Percentiles rank a stretch among this genome's conserved stretches.
These are phyloP conservation scores for Cyanoramphus novaezelandiae DNA, from an alignment of 2,113 vertebrate species.

Conservation along the genomic window DNA sequence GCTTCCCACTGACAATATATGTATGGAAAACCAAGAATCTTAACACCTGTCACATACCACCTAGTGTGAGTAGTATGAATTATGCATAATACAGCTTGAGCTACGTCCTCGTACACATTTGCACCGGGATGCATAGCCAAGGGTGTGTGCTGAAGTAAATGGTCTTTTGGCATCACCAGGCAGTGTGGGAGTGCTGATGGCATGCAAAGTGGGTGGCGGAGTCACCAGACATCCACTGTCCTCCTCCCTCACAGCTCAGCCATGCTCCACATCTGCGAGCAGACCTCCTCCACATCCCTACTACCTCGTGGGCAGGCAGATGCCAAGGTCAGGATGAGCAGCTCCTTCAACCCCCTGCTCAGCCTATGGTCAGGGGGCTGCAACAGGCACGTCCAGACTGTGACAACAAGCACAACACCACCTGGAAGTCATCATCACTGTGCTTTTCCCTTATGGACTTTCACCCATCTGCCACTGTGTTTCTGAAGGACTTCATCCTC, in stretches of 20 bases:
- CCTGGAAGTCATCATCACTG: background rate
- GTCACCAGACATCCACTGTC: background rate
- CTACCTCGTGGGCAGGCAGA: background rate
- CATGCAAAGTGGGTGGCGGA: rapidly evolving
- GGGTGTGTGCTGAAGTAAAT: background rate
- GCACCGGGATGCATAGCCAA: background rate
- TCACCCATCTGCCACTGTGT: background rate
- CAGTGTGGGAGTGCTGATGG: background rate
- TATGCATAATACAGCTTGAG: background rate
- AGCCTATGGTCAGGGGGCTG: background rate
- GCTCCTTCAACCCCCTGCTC: background rate
- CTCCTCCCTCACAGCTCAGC: background rate
- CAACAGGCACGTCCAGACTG: rapidly evolving
- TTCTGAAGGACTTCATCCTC: background rate
- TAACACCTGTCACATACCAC: background rate
- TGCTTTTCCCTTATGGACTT: background rate
- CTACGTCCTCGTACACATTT: rapidly evolving
- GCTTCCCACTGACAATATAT: rapidly evolving
- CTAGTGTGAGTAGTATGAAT: background rate
- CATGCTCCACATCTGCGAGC: background rate
- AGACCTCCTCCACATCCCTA: background rate
- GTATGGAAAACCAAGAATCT: background rate
- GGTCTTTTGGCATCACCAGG: rapidly evolving
- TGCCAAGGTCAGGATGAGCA: rapidly evolving
- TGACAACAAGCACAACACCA: background rate